A percentile compares a stretch with the other conserved stretches of the same genome.
Evolutionary conservation across 2,888 invertebrate genomes (phyloP).

Genomic region (Agriopis marginaria): DNA sequence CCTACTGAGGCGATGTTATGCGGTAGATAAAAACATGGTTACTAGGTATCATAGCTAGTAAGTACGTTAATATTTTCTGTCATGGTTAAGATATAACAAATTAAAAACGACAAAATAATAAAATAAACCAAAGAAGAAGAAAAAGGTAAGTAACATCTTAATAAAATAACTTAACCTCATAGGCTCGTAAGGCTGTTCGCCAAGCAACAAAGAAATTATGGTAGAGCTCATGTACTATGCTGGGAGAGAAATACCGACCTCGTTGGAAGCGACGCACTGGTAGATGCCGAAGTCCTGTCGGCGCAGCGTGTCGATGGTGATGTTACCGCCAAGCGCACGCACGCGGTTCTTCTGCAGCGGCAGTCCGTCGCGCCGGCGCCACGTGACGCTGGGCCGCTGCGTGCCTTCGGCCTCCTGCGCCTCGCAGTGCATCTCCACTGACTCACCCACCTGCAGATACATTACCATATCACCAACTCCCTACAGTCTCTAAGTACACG

Average conservation of each 20-base stretch:
- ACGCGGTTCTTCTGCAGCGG: constrained; percentile 93
- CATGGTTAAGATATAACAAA: too few species aligned
- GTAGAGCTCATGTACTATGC: neutral
- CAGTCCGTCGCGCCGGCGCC: constrained; percentile 95
- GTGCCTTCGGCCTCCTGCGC: constrained; percentile 97
- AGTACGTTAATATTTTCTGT: too few species aligned
- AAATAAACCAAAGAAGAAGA: too few species aligned
- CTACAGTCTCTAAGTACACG: neutral
- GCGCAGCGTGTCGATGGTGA: constrained; percentile 95
- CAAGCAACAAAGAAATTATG: neutral
- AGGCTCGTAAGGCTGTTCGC: neutral
- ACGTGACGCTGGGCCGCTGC: constrained; percentile 95
- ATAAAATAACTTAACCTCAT: neutral
- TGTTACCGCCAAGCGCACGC: constrained; percentile 93
- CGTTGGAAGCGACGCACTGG: constrained; percentile 97
- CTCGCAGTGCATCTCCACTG: constrained; percentile 97
- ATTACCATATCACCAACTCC: neutral
- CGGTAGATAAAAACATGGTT: too few species aligned
- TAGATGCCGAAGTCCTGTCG: constrained; percentile 97
- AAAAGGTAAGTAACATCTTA: too few species aligned
- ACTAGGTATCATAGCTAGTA: too few species aligned
- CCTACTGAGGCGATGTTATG: too few species aligned
- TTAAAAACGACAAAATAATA: too few species aligned
- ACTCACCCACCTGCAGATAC: constrained; percentile 89
- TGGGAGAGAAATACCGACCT: constrained; percentile 70